Conservation (phyloP, 2,888 invertebrate species). For the Acrobasis consociella region DNA sequence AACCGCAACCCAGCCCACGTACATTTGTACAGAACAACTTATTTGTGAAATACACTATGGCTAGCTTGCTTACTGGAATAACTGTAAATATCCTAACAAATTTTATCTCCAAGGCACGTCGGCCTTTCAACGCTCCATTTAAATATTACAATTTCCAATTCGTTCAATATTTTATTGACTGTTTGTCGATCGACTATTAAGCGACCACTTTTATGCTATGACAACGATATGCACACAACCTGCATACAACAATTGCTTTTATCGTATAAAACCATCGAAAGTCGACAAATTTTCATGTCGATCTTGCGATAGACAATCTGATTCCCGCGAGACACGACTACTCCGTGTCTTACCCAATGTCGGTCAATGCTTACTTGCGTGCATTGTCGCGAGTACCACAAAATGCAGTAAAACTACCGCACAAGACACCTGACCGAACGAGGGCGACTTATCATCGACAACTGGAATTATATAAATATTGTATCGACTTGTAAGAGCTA, state of each 20-base stretch:
- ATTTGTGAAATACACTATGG: conserved; percentile 10
- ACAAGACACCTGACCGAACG: conserved; percentile 54
- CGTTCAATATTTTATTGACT: conserved; percentile 4
- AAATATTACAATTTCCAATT: conserved; percentile 14
- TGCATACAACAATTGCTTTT: conserved; percentile 9
- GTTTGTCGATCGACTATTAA: not conserved
- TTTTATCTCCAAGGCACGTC: conserved; percentile 4
- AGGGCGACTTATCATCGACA: conserved; percentile 56
- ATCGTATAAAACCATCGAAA: conserved; percentile 7
- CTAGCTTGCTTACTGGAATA: not conserved
- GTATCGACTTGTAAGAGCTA: conserved; percentile 47
- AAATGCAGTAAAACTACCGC: conserved; percentile 39
- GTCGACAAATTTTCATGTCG: conserved; percentile 12
- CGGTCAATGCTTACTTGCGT: conserved; percentile 45
- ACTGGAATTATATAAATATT: conserved; percentile 56
- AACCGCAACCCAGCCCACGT: conserved; percentile 3
- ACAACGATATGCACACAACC: not conserved
- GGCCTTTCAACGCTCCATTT: conserved; percentile 15
- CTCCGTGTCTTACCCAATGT: conserved; percentile 32
- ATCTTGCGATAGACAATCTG: conserved; percentile 2
- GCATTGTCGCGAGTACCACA: conserved; percentile 38
- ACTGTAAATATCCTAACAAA: conserved; percentile 7
- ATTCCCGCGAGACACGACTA: conserved; percentile 10
- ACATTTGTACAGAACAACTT: conserved; percentile 10
- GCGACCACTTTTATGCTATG: not conserved